Conservation (phyloP, 2,888 invertebrate species). For the Dynastes hyllus region DNA sequence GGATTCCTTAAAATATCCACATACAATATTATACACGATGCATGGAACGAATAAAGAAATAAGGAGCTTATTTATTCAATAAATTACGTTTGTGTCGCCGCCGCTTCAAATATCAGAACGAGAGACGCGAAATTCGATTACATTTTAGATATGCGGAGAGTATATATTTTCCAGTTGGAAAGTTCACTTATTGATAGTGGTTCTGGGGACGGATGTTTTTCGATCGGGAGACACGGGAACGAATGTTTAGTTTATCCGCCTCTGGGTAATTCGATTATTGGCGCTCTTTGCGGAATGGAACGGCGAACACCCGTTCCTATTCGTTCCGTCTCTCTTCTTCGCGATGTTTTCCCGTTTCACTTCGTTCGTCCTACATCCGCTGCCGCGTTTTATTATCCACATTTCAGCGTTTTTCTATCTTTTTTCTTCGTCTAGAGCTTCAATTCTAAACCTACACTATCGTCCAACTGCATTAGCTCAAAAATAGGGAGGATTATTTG, state of each 20-base stretch:
- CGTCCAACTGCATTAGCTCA: neutral
- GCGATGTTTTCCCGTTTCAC: neutral
- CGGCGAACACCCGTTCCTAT: conserved; percentile 51
- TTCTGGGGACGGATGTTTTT: conserved; percentile 61
- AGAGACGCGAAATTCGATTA: conserved; percentile 61
- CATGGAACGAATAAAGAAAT: conserved; percentile 37
- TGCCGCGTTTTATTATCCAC: conserved; percentile 43
- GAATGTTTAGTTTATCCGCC: conserved; percentile 65
- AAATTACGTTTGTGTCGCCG: conserved; percentile 51
- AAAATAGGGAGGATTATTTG: no score
- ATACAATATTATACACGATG: conserved; percentile 8
- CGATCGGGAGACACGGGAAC: conserved; percentile 63
- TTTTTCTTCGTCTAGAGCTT: conserved; percentile 20
- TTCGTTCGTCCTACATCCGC: conserved; percentile 34
- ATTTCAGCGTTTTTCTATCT: conserved; percentile 40
- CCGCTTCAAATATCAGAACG: conserved; percentile 55
- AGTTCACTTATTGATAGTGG: conserved; percentile 63
- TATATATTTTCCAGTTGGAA: conserved; percentile 64
- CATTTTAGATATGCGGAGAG: conserved; percentile 60
- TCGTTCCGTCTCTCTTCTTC: conserved; percentile 24
- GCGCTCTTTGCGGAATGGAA: conserved; percentile 60
- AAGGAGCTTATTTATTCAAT: conserved; percentile 50
- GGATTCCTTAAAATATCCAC: neutral
- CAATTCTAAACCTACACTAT: conserved; percentile 1
- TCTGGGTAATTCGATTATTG: conserved; percentile 65